Evolutionary conservation across 2,797 vertebrate genomes (phyloP).

Genomic region (Sebastes nivosus): DNA sequence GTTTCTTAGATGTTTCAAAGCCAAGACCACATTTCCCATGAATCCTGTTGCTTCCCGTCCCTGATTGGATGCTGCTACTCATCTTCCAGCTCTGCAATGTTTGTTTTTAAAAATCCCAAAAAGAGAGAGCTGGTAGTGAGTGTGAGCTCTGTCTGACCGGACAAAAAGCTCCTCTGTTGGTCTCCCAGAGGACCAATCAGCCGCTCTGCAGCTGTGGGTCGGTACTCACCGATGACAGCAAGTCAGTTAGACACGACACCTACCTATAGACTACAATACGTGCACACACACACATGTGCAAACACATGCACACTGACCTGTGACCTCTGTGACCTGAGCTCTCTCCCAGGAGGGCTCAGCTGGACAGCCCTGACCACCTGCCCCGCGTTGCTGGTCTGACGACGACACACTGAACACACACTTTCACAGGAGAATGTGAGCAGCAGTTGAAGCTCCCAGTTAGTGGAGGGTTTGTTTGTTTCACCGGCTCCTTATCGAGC

Average conservation of each 20-base stretch:
- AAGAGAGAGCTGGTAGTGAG: background rate
- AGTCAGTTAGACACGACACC: conserved; percentile 32
- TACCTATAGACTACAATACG: conserved; percentile 26
- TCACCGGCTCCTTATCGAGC: background rate
- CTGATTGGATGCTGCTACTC: background rate
- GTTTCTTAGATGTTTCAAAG: background rate
- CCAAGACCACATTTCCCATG: conserved; percentile 9
- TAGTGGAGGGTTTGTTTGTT: background rate
- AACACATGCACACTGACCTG: conserved; percentile 54
- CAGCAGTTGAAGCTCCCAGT: background rate
- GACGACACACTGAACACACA: background rate
- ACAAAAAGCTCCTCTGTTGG: conserved; percentile 30
- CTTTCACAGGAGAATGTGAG: background rate
- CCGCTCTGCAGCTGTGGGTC: conserved; percentile 53
- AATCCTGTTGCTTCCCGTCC: conserved; percentile 1
- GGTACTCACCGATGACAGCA: conserved; percentile 48
- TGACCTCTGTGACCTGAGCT: conserved; percentile 57
- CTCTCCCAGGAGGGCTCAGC: conserved; percentile 56
- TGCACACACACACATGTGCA: conserved; percentile 25
- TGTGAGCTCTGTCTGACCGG: background rate
- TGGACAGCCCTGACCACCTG: conserved; percentile 58
- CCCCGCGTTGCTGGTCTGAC: conserved; percentile 23
- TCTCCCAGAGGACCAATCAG: conserved; percentile 56
- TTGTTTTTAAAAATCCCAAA: background rate
- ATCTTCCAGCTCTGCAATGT: background rate